phyloP scores from a whole-genome alignment of 37 sponge, comb jelly and placozoan species.

The Agelas oroides region DNA sequence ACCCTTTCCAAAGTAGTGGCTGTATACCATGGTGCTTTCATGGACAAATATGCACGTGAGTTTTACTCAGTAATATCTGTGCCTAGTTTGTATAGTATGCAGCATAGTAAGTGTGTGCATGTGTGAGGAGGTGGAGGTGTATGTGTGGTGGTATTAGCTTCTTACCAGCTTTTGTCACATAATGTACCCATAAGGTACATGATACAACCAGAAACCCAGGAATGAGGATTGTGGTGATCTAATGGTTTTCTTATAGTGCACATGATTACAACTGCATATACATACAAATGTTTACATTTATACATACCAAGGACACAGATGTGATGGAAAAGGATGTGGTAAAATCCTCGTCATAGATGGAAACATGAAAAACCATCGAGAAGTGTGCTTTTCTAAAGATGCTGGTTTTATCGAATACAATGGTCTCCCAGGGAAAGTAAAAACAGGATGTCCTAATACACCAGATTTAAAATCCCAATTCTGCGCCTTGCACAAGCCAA shows the following conservation, averaged over 20 bases:
- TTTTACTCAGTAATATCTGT: too few species aligned
- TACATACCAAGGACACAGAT: constrained; percentile 1
- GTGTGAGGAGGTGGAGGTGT: too few species aligned
- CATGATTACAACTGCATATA: neutral
- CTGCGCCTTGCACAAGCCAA: constrained; percentile 3
- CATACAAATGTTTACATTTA: neutral
- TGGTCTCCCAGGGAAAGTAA: constrained; percentile 17
- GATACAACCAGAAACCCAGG: neutral
- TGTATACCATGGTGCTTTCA: constrained; percentile 33
- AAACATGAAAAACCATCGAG: constrained; percentile 31
- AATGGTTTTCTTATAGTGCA: neutral
- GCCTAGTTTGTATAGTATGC: too few species aligned
- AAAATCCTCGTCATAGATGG: constrained; percentile 19
- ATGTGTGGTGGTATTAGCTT: too few species aligned
- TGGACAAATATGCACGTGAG: constrained; percentile 32
- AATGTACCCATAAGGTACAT: too few species aligned
- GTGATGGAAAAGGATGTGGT: constrained; percentile 5
- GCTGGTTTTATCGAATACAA: constrained; percentile 23
- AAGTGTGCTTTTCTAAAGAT: constrained; percentile 1
- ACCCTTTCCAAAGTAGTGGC: neutral
- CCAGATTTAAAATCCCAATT: constrained; percentile 12
- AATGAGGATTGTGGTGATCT: neutral
- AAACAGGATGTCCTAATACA: constrained; percentile 27
- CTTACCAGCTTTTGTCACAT: too few species aligned
- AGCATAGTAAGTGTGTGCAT: too few species aligned